Evolutionary conservation across 2,888 invertebrate genomes (phyloP), one percentile per base, ranked within the genome.

Genomic region (Slavum lentiscoides): DNA sequence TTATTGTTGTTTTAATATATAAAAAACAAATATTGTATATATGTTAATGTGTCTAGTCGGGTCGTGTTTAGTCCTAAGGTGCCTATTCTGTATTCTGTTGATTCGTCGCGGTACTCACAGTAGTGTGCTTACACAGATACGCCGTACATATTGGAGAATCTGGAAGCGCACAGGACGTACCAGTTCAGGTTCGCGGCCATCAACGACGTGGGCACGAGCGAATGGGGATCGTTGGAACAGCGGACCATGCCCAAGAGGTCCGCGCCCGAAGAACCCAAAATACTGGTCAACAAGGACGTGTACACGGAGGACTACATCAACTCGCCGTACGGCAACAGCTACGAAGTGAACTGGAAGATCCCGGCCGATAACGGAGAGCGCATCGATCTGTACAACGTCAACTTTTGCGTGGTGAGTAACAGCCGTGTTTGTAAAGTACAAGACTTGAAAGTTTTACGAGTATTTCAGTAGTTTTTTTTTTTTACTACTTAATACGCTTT

Each of bases 311-410:
- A 88, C 67, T 88, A 90, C 21, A 88, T 89, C 0, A 86, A 87
- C 6, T 92, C 92, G 62, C 89, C 89, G 64, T 94, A 91, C 86
- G 92, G 92, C 43, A 92, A 94, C 87, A 92, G 91, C 85, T 95
- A 91, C 86, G 93, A 94, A 85, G 87, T 96, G 30, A 89, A 91
- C 85, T 96, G 96, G 96, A 91, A 91, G 85, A 91, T 93, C 74
- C 95, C 96, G 0, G 91, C 92, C 74, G 93, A 96, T 86, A 96
- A 96, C 87, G 96, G 96, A 13, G 94, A 94, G 87, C 93, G 92
- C 43, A 95, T 96, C 85, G 92, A 94, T 85, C 89, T 89, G 86
- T 96, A 95, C 87, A 90, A 92, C 86, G 90, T 96, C 83, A 91
- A 89, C 86, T 94, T 92, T 87, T 95, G 94, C 86, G 91, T 92